These are phyloP conservation scores for Gadus chalcogrammus DNA, from an alignment of 2,113 vertebrate genomes.

Conservation along the genomic window DNA sequence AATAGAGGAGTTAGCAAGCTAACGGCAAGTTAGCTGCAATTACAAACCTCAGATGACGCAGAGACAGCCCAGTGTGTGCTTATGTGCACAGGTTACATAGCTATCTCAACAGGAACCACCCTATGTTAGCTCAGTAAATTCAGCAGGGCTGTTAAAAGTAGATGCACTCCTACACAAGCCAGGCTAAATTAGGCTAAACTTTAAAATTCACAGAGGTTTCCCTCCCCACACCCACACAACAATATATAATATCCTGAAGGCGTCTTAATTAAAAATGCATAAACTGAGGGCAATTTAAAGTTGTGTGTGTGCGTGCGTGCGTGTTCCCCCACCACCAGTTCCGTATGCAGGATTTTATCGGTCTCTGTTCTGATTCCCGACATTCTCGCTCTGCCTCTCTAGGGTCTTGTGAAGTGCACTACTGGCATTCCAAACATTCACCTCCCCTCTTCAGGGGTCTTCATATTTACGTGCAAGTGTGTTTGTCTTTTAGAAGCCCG, in stretches of 20 bases:
- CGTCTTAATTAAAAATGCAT: too few species aligned
- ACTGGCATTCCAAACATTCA: neutral
- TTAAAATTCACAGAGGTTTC: too few species aligned
- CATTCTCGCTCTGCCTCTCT: neutral
- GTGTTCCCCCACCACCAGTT: too few species aligned
- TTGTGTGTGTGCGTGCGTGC: too few species aligned
- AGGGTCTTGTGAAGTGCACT: neutral
- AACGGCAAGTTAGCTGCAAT: constrained; percentile 53
- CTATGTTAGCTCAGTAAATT: constrained; percentile 40
- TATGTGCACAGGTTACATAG: constrained; percentile 30
- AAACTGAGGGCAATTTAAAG: neutral
- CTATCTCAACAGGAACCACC: constrained; percentile 31
- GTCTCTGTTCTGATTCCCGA: constrained; percentile 6
- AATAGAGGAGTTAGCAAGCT: constrained; percentile 33
- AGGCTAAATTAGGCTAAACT: constrained; percentile 13
- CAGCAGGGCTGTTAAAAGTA: constrained; percentile 42
- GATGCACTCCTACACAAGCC: constrained; percentile 24
- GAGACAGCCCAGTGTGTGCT: constrained; percentile 28
- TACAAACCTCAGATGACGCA: constrained; percentile 62
- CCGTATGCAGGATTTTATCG: neutral
- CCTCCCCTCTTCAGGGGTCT: neutral
- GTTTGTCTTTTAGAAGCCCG: too few species aligned
- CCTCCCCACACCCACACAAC: too few species aligned
- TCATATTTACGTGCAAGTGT: too few species aligned
- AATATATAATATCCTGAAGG: too few species aligned